phyloP scores from a whole-genome alignment of 1,140 invertebrate species.

The Acyrthosiphon pisum region DNA sequence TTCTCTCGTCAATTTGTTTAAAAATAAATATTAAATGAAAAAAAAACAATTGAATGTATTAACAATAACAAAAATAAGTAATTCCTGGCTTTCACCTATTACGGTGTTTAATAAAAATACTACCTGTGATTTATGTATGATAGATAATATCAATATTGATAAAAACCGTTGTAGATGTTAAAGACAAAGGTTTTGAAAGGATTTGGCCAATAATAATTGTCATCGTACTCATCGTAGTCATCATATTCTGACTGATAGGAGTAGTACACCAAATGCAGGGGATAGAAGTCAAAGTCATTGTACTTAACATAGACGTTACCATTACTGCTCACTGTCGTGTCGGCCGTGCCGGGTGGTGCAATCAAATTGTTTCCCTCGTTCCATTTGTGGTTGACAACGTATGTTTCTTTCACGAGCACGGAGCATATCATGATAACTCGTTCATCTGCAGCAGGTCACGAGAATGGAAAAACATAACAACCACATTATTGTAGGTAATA shows the following conservation, averaged over 20 bases:
- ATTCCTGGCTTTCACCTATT: too few species aligned
- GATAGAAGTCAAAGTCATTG: slow-evolving; percentile 58
- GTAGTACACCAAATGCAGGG: slow-evolving; percentile 11
- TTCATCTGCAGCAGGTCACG: background rate
- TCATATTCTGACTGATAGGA: too few species aligned
- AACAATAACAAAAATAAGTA: background rate
- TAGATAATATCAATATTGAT: background rate
- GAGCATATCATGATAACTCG: slow-evolving; percentile 11
- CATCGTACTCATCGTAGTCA: too few species aligned
- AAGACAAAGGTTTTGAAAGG: too few species aligned
- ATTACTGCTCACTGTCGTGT: background rate
- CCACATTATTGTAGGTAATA: background rate
- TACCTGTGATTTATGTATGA: background rate
- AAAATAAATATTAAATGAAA: too few species aligned
- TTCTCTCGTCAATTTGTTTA: too few species aligned
- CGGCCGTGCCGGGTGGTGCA: background rate
- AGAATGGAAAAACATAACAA: background rate
- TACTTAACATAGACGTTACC: slow-evolving; percentile 49
- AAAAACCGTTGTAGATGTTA: background rate
- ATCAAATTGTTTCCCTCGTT: background rate
- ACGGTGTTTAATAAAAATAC: background rate
- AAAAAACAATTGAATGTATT: background rate
- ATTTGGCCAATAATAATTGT: too few species aligned
- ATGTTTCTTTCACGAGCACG: background rate
- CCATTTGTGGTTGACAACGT: background rate